Conservation (phyloP, 1,140 invertebrate genomes). For the Agrypnia vestita region DNA sequence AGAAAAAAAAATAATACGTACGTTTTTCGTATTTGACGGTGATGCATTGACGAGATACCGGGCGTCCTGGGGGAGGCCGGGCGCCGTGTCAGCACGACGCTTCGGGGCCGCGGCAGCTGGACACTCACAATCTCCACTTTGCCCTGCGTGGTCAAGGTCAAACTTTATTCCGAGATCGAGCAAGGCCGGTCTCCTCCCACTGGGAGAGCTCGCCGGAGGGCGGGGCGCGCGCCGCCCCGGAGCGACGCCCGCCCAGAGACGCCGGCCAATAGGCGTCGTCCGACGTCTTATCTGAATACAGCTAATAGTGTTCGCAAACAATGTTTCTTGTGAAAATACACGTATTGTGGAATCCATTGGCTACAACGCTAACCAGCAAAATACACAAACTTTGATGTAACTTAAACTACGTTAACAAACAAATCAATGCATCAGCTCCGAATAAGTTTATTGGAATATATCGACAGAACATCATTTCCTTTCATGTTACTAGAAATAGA, state of each 20-base stretch:
- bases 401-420: no score
- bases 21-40: conserved; percentile 9
- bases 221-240: neutral
- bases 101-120: neutral
- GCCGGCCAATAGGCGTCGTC: neutral
- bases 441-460: no score
- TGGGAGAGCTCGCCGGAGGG: neutral
- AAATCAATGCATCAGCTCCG: no score
- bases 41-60: conserved; percentile 18
- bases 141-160: conserved; percentile 5
- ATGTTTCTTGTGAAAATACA: neutral
- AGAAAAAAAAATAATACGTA: neutral
- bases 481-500: no score
- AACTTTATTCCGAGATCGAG: conserved; percentile 7
- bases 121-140: conserved; percentile 21
- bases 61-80: neutral
- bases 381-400: no score
- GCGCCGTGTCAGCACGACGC: neutral
- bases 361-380: neutral
- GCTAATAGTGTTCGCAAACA: conserved; percentile 9
- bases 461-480: no score
- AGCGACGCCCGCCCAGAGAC: neutral
- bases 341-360: neutral
- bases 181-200: neutral
- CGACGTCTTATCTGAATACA: neutral